phyloP scores from a whole-genome alignment of 1,140 invertebrate species.

The Bombus sylvicola region DNA sequence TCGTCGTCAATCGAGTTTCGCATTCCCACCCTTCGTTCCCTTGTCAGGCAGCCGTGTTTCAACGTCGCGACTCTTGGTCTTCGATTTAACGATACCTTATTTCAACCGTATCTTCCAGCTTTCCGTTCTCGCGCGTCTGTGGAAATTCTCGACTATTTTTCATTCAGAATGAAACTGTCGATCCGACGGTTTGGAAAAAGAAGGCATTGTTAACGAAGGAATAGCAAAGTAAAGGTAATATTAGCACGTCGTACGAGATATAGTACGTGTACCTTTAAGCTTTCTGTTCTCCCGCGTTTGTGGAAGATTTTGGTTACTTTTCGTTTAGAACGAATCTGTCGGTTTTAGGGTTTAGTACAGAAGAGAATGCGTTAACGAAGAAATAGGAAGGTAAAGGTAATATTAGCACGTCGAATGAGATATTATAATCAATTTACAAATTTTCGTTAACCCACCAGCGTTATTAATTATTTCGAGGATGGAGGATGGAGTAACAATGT shows the following conservation, averaged over 20 bases:
- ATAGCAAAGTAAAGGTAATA: neutral
- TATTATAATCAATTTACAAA: constrained; percentile 16
- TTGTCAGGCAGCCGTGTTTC: neutral
- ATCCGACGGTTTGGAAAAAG: neutral
- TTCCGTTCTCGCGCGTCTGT: neutral
- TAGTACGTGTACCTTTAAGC: neutral
- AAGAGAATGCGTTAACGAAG: neutral
- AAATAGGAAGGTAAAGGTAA: neutral
- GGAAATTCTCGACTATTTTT: neutral
- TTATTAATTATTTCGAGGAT: constrained; percentile 3
- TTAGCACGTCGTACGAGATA: neutral
- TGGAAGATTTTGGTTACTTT: neutral
- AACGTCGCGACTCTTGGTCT: neutral
- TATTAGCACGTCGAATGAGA: neutral
- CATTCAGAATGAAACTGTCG: neutral
- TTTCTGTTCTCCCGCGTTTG: neutral
- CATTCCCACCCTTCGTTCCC: neutral
- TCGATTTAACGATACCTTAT: constrained; percentile 32
- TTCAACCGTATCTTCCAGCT: neutral
- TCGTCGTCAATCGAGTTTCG: constrained; percentile 37
- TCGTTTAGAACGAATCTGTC: neutral
- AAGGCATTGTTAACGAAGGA: neutral
- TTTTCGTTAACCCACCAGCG: neutral
- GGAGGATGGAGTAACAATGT: neutral
- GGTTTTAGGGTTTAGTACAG: neutral